phyloP scores from a whole-genome alignment of 2,113 vertebrate genomes.

The Osmerus mordax region DNA sequence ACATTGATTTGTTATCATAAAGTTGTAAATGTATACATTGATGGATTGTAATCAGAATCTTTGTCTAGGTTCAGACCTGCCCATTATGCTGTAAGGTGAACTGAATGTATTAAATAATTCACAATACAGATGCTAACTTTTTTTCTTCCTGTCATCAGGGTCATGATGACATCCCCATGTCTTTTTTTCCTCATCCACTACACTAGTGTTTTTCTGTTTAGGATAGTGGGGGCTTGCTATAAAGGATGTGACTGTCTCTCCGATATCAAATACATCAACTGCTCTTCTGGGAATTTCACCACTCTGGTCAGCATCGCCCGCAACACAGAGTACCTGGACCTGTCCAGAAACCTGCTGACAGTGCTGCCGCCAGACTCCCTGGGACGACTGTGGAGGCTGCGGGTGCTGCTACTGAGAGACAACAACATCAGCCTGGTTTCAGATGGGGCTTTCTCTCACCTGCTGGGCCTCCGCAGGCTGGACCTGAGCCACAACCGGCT shows the following conservation, averaged over 20 bases:
- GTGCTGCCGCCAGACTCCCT: conserved; percentile 40
- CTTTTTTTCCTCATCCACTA: conserved; percentile 20
- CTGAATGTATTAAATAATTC: no score
- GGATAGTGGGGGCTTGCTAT: conserved; percentile 37
- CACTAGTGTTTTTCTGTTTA: conserved; percentile 9
- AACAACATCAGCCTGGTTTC: conserved; percentile 42
- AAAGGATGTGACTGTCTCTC: conserved; percentile 52
- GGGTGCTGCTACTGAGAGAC: conserved; percentile 54
- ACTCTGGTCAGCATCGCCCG: conserved; percentile 33
- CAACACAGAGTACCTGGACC: conserved; percentile 53
- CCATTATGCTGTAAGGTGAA: no score
- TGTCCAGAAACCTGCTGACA: conserved; percentile 47
- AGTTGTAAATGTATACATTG: no score
- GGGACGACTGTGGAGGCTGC: conserved; percentile 44
- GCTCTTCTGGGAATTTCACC: conserved; percentile 38
- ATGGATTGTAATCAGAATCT: no score
- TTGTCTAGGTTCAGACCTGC: no score
- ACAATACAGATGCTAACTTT: not conserved
- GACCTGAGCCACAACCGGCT: conserved; percentile 54
- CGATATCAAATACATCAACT: conserved; percentile 50
- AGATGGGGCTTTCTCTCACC: conserved; percentile 39
- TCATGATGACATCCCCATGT: conserved; percentile 15
- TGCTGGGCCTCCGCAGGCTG: conserved; percentile 51
- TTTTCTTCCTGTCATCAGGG: not conserved
- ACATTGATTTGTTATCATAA: no score